These are phyloP conservation scores for Triplophysa siluroides DNA, from an alignment of 2,113 vertebrate genomes.

Conservation along the genomic window DNA sequence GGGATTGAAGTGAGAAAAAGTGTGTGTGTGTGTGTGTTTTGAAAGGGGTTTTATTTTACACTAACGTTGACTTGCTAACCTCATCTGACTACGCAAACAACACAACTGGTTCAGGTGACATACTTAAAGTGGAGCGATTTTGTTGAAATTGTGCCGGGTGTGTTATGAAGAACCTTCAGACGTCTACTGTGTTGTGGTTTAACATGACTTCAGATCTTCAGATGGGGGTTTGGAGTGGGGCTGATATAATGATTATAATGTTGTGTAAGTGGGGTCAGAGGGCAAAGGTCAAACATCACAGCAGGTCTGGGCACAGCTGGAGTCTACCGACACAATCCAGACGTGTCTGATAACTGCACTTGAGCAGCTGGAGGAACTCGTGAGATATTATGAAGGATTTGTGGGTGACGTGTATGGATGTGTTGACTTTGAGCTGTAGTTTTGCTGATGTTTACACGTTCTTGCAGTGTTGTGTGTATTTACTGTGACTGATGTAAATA, in stretches of 20 bases:
- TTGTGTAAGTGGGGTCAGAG: conserved; percentile 2
- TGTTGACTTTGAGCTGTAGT: too few species aligned
- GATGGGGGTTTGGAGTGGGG: not conserved
- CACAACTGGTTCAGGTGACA: too few species aligned
- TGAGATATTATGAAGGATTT: too few species aligned
- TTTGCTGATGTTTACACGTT: too few species aligned
- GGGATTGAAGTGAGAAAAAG: not conserved
- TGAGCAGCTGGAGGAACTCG: not conserved
- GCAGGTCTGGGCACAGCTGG: conserved; percentile 18
- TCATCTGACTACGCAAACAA: not conserved
- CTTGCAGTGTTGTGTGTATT: too few species aligned
- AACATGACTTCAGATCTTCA: not conserved
- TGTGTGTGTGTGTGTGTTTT: not conserved
- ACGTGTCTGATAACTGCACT: not conserved
- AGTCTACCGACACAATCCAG: not conserved
- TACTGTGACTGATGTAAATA: too few species aligned
- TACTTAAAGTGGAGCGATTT: not conserved
- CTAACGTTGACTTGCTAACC: not conserved
- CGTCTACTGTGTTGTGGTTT: not conserved
- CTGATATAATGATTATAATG: not conserved
- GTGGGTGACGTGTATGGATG: too few species aligned
- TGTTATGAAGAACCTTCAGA: too few species aligned
- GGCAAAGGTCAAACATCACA: conserved; percentile 1
- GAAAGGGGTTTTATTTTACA: not conserved
- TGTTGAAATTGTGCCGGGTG: not conserved